Conservation (phyloP, 2,888 invertebrate genomes). For the Invenusta paracnida region DNA sequence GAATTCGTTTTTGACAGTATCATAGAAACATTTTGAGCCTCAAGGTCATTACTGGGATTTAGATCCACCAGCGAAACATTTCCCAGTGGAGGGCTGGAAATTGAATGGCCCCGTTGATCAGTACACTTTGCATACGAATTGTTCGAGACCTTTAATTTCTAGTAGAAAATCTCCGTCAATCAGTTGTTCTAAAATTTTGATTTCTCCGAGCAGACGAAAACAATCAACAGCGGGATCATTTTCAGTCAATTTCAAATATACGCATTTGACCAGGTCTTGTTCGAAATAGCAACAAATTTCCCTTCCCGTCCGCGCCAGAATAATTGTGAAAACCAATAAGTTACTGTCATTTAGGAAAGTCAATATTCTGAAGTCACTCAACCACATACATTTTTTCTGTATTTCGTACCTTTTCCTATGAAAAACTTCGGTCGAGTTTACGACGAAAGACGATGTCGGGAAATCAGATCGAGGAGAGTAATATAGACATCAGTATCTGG, state of each 20-base stretch:
- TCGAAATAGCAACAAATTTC: slow-evolving; percentile 43
- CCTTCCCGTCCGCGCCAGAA: slow-evolving; percentile 41
- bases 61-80: no score
- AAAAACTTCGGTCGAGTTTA: no score
- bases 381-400: no score
- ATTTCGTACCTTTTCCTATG: no score
- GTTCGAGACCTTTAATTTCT: background rate
- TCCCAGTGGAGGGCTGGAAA: slow-evolving; percentile 25
- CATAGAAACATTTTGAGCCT: no score
- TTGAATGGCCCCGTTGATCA: background rate
- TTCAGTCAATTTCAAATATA: slow-evolving; percentile 35
- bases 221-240: slow-evolving; percentile 1
- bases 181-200: background rate
- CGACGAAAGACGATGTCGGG: no score
- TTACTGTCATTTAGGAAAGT: background rate
- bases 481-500: slow-evolving; percentile 42
- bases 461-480: no score
- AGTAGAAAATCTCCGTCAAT: background rate
- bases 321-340: slow-evolving; percentile 42
- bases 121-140: background rate
- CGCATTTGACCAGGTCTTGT: slow-evolving; percentile 41
- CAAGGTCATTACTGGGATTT: no score
- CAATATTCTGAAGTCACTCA: background rate
- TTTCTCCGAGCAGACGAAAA: background rate
- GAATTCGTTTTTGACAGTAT: no score